Conservation (phyloP, 2,797 vertebrate species). For the Fratercula arctica region DNA sequence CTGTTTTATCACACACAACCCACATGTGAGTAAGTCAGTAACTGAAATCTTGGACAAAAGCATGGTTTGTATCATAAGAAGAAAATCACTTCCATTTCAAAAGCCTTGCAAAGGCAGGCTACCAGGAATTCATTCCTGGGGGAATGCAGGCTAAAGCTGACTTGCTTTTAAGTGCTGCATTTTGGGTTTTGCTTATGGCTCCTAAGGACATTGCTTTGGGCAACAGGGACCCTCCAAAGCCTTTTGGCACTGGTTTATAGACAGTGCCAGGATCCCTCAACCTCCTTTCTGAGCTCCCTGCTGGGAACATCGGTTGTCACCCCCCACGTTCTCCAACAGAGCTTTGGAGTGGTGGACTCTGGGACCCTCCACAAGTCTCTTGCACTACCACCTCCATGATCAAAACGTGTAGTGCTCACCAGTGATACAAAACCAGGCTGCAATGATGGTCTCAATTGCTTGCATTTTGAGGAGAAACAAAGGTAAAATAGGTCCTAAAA, state of each 20-base stretch:
- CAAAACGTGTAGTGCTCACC: background rate
- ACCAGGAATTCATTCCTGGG: background rate
- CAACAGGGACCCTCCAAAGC: background rate
- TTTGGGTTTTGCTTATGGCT: background rate
- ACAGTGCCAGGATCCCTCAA: background rate
- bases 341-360: background rate
- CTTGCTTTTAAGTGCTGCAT: background rate
- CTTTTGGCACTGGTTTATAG: background rate
- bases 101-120: background rate
- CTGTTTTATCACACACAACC: background rate
- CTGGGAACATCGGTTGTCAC: rapidly evolving
- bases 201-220: background rate
- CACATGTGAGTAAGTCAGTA: background rate
- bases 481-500: background rate
- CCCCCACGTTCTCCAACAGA: background rate
- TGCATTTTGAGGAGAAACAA: background rate
- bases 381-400: rapidly evolving
- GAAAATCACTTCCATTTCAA: background rate
- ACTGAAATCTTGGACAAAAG: background rate
- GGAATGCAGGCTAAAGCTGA: background rate
- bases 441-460: background rate
- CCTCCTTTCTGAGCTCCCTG: background rate
- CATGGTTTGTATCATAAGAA: background rate
- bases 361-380: background rate
- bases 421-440: background rate